These are phyloP conservation scores for Glossophaga mutica DNA, from an alignment of 2,797 vertebrate genomes.

Conservation along the genomic window DNA sequence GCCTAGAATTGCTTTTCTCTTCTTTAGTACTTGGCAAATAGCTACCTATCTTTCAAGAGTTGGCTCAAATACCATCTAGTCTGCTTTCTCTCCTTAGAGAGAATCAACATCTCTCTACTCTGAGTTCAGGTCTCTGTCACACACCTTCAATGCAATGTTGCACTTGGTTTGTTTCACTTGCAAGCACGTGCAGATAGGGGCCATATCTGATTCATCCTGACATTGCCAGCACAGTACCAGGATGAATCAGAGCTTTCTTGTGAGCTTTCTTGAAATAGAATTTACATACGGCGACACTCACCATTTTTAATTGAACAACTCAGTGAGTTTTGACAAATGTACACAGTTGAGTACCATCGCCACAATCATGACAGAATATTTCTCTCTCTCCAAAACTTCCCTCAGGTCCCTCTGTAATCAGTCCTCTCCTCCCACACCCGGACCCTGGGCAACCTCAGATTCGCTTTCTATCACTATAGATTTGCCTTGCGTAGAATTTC, in stretches of 20 bases:
- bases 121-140: background rate
- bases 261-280: background rate
- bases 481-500: background rate
- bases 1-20: background rate
- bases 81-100: background rate
- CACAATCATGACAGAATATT: background rate
- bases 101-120: background rate
- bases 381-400: background rate
- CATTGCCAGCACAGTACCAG: background rate
- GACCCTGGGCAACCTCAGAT: background rate
- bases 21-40: conserved; percentile 9
- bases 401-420: background rate
- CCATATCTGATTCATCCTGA: background rate
- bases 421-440: background rate
- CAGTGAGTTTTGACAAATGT: background rate
- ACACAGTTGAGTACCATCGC: background rate
- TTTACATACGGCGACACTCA: background rate
- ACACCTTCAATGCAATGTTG: background rate
- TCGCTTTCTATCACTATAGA: background rate
- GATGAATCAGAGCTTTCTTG: too few species aligned
- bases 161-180: background rate
- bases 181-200: background rate
- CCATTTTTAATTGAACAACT: background rate
- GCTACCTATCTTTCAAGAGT: background rate
- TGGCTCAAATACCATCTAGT: background rate